These are phyloP conservation scores for Rhagonycha lutea DNA, from an alignment of 2,888 invertebrate species.

Conservation along the genomic window DNA sequence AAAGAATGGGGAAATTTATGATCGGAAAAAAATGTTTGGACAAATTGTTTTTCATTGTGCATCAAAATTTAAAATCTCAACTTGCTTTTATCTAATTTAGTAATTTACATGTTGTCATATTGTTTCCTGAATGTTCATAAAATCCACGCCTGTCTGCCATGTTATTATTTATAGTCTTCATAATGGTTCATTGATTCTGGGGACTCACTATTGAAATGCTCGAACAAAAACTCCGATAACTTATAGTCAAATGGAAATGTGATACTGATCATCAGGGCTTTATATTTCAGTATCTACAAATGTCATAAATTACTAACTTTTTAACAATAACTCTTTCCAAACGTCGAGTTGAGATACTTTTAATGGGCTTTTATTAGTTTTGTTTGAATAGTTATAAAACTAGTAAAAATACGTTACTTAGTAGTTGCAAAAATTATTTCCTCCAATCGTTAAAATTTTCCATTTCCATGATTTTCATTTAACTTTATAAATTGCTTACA, in stretches of 20 bases:
- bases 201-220: constrained; percentile 51
- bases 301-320: constrained; percentile 44
- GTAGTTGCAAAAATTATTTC: neutral
- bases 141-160: constrained; percentile 46
- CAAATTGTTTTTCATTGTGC: constrained; percentile 2
- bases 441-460: neutral
- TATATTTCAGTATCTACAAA: constrained; percentile 41
- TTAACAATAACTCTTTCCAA: constrained; percentile 45
- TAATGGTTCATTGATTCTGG: constrained; percentile 54
- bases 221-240: constrained; percentile 50
- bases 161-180: constrained; percentile 53
- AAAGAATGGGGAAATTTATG: neutral
- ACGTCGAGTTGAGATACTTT: constrained; percentile 34
- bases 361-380: constrained; percentile 41
- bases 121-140: constrained; percentile 48
- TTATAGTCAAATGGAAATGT: constrained; percentile 46
- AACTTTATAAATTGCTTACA: neutral
- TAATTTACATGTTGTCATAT: constrained; percentile 48
- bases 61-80: constrained; percentile 17
- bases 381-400: constrained; percentile 36
- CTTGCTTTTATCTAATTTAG: constrained; percentile 42
- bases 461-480: neutral
- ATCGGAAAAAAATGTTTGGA: constrained; percentile 2
- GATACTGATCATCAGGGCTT: constrained; percentile 45
- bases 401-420: constrained; percentile 22